Percentiles rank a stretch among this genome's conserved stretches.
These are phyloP conservation scores for Pseudoatta argentina DNA, from an alignment of 1,140 invertebrate species.

Conservation along the genomic window DNA sequence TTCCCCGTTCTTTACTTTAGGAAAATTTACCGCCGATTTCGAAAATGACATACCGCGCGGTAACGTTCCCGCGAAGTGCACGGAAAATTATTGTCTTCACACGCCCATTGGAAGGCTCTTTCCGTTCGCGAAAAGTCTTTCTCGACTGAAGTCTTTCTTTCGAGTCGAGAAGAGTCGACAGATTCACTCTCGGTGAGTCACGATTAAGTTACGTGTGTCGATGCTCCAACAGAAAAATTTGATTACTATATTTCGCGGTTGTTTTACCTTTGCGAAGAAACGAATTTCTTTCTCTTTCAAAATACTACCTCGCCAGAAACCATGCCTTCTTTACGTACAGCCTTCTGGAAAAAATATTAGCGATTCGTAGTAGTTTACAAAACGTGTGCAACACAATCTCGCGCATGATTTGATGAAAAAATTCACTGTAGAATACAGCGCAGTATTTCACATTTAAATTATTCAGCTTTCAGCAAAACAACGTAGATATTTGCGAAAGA, in stretches of 20 bases:
- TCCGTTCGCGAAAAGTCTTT: conserved; percentile 12
- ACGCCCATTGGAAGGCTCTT: not conserved
- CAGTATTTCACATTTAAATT: conserved; percentile 20
- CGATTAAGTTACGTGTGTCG: not conserved
- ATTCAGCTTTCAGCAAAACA: conserved; percentile 34
- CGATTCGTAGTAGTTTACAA: not conserved
- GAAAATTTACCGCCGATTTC: conserved; percentile 52
- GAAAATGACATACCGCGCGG: conserved; percentile 13
- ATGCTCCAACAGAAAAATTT: conserved; percentile 17
- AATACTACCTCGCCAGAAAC: not conserved
- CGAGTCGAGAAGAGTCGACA: conserved; percentile 9
- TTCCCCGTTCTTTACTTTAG: conserved; percentile 21
- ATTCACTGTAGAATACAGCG: not conserved
- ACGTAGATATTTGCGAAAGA: not conserved
- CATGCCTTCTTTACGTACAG: not conserved
- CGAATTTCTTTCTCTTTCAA: not conserved
- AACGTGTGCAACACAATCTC: not conserved
- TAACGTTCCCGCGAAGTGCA: conserved; percentile 31
- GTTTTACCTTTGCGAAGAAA: not conserved
- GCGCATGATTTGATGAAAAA: conserved; percentile 28
- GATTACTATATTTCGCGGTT: not conserved
- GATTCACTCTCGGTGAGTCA: conserved; percentile 22
- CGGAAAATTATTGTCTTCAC: conserved; percentile 49
- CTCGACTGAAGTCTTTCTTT: not conserved
- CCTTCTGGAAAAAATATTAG: conserved; percentile 13